Base-by-base conservation (phyloP, 2,888 invertebrate genomes). In the Cephus pulcher region DNA sequence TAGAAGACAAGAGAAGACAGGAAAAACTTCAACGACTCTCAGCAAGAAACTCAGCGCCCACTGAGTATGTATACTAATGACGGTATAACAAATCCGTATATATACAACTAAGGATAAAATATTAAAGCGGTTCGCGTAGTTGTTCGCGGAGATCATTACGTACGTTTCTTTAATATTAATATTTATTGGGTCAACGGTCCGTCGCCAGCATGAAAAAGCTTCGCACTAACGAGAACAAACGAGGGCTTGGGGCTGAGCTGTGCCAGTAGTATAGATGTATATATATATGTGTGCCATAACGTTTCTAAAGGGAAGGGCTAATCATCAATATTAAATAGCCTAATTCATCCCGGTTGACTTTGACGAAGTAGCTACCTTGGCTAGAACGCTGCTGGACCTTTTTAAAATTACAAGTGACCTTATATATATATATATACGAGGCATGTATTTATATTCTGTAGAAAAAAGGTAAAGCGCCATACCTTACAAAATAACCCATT, bases 171-270 rank as follows among this genome's bases (percentile, higher is more conserved):
- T 74, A 74, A 74, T 74, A 74, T 74, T 74, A 74, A 74, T 74
- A 74, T 74, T 74, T 74, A 74, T 74, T n/a, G 34, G 74, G 74
- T 74, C 74, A 35, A 74, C 74, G 74, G 30, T 35, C 74, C 74
- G 74, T 74, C 34, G 74, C 74, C 74, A 33, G 74, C 15, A 74
- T 74, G 74, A 74, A 74, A 74, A 33, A 34, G 34, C 74, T 35
- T 30, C 34, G 74, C 30, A 12, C 74, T 74, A 74, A 74, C 74
- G 74, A 74, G 74, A 74, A 74, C 74, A 74, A 74, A 74, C 74
- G 74, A 74, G 74, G 37, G 34, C 74, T 33, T 15, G 15, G 56
- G 23, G 56, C 56, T 23, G 56, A 56, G 23, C 56, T 56, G 56
- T 23, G 56, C 23, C 23, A 56, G 23, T 56, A 23, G 71, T 71